Evolutionary conservation across 2,113 vertebrate genomes (phyloP), one percentile per base, ranked within the genome.

Genomic region (Leucosticte australis): DNA sequence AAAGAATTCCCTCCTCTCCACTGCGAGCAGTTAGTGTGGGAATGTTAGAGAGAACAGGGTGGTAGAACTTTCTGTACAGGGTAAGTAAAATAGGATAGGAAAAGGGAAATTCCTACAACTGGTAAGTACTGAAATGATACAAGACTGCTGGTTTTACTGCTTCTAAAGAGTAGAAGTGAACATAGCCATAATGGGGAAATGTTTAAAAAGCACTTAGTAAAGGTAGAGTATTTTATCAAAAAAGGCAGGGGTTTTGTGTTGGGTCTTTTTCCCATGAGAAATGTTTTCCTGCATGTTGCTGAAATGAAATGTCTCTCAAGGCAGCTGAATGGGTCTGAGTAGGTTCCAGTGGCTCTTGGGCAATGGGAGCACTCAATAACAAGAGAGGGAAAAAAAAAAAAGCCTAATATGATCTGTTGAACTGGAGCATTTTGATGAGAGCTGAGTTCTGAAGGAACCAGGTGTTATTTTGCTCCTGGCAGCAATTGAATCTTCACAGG

Each of bases 381-480:
- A 82, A 71, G 33, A 90, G 37, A 80, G 63, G 7, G 77, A 91
- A 75, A 55, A 33, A 75, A 53, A 33, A 42, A 0, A 44, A 56
- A 7, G 2, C 50, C 55, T 82, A 84, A 76, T 93, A 35, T 2
- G 6, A 90, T 93, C 90, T 91, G 49, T 89, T 90, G 85, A 88
- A 92, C 86, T n/a, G 46, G 21, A 94, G 86, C 33, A 21, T 93
- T 95, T 96, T 92, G 85, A 89, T 94, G 73, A 78, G 68, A 74
- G 69, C 71, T 89, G 80, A 75, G 76, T 56, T 93, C 80, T 92
- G 83, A 89, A 92, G 80, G 60, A 92, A 44, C 86, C 92, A 93
- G 94, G 92, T 95, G 86, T 97, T 95, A 71, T 89, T 96, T 96
- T 95, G 71, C 88, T 97, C 74, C 92, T 95, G 90, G 94, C 91